Evolutionary conservation across 2,113 vertebrate species (phyloP), one percentile per base, ranked within the genome.

Genomic region (Xenopus laevis): DNA sequence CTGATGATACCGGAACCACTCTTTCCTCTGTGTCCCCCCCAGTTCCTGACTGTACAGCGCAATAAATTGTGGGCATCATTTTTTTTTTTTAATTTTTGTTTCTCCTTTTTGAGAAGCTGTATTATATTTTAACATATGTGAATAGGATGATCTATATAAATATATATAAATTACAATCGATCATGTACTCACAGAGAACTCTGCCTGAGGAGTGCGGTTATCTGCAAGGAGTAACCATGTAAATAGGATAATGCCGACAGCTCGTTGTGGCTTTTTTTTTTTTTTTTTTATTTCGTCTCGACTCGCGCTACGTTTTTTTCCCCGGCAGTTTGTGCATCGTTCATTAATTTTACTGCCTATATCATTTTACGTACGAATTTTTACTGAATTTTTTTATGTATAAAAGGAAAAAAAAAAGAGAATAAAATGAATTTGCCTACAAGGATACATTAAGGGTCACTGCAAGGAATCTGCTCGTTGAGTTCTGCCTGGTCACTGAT

Each of bases 111-210:
- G 11, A 79, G 0, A 57, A 82, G 79, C 82, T 96, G 93, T 94
- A 94, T 90, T 87, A 98, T 92, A 96, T 94, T 96, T 96, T 96
- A 90, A 89, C 88, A 74, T 89, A 87, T 98, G 94, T 98, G 94
- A 96, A 98, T 95, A 97, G 94, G 94, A 92, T 94, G 93, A 94
- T 86, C 2, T 86, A 92, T 66, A 67, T 74, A 80, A 79, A 78
- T 71, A 40, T 16, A 10, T 47, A 13, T 13, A 47, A 47, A 13
- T 15, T 16, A n/a, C 13, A 27, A 15, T 16, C 7, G 27, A 10
- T 13, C 62, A 79, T 79, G 79, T 84, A 33, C 30, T 3, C 30
- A 85, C 68, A 23, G 74, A 85, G 75, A 85, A 83, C 74, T 81
- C 83, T 87, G 85, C 82, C 83, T 85, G 81, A 81, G 81, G 47